Evolutionary conservation across 1,140 invertebrate genomes (phyloP).

Genomic region (Chelonus insularis): DNA sequence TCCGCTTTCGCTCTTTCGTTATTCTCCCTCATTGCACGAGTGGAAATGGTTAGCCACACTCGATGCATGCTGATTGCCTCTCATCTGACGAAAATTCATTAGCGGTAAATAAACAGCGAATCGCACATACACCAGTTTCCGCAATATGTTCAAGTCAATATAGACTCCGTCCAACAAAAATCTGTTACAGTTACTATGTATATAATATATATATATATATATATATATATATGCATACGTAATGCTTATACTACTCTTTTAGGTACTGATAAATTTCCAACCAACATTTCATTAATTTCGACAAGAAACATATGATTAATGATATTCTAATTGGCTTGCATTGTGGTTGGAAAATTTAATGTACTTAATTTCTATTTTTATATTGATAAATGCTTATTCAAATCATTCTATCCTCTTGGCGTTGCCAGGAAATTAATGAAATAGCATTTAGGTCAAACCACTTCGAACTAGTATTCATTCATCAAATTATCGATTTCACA

Average conservation of each 20-base stretch:
- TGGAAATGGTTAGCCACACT: slow-evolving; percentile 12
- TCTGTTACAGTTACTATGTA: background rate
- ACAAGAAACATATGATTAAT: too few relatives aligned
- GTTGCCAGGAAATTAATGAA: slow-evolving; percentile 4
- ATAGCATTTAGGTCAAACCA: slow-evolving; percentile 7
- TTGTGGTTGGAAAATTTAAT: too few relatives aligned
- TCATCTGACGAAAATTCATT: slow-evolving; percentile 20
- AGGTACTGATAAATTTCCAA: too few relatives aligned
- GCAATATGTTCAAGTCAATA: slow-evolving; percentile 2
- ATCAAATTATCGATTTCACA: background rate
- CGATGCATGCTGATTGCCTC: slow-evolving; percentile 12
- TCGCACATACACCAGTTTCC: background rate
- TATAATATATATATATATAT: background rate
- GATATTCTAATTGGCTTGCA: too few relatives aligned
- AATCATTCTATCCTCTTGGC: background rate
- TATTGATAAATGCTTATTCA: too few relatives aligned
- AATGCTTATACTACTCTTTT: too few relatives aligned
- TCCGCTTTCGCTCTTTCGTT: background rate
- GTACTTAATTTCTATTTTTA: too few relatives aligned
- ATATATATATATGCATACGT: background rate
- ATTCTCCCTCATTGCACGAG: background rate
- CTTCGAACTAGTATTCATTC: slow-evolving; percentile 1
- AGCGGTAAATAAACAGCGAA: slow-evolving; percentile 15
- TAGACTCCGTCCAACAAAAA: background rate
- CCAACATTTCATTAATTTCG: too few relatives aligned